phyloP scores from a whole-genome alignment of 2,797 vertebrate genomes.

The Pseudotriccus pelzelni region DNA sequence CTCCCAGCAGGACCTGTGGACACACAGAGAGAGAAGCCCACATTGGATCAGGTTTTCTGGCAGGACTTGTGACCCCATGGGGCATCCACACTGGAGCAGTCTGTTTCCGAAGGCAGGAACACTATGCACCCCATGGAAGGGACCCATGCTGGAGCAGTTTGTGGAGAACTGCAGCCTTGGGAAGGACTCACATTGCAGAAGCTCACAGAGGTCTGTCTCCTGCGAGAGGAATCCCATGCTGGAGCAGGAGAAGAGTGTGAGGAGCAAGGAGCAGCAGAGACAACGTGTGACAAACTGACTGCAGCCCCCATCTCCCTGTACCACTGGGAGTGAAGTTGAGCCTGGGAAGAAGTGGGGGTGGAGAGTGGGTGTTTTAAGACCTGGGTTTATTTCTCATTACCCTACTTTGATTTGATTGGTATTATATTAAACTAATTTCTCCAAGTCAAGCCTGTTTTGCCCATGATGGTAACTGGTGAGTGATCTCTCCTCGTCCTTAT shows the following conservation, averaged over 20 bases:
- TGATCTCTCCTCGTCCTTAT: neutral
- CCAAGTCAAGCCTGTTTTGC: neutral
- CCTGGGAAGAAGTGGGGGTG: neutral
- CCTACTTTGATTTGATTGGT: neutral
- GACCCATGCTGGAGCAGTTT: neutral
- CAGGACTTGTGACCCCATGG: fast-evolving
- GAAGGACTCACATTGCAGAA: neutral
- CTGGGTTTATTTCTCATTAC: neutral
- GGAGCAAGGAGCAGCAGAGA: neutral
- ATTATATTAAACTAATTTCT: neutral
- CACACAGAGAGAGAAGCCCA: too few relatives aligned
- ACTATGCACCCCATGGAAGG: too few relatives aligned
- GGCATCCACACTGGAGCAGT: neutral
- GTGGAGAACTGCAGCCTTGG: neutral
- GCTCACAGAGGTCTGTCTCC: neutral
- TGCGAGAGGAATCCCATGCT: fast-evolving
- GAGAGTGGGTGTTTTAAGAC: neutral
- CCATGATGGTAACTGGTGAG: neutral
- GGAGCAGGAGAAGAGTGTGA: neutral
- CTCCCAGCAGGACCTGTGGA: neutral
- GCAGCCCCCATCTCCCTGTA: neutral
- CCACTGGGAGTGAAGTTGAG: neutral
- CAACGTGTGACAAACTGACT: neutral
- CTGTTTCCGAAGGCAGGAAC: neutral
- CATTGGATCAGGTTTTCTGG: neutral